phyloP scores from a whole-genome alignment of 1,140 invertebrate species.

The Drosophila baimaii region DNA sequence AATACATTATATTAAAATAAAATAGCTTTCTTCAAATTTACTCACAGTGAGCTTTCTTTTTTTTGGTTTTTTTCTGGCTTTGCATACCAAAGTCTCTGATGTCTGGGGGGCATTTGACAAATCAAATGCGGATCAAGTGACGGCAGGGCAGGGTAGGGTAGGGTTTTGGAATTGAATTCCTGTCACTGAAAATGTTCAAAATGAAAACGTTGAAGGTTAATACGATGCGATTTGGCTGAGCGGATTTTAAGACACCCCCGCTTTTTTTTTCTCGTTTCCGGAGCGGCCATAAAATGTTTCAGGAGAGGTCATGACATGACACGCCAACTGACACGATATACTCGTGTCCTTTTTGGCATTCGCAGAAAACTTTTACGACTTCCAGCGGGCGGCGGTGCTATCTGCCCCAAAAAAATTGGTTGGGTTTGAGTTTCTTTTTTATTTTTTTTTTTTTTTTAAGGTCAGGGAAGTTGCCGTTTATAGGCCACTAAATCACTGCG shows the following conservation, averaged over 20 bases:
- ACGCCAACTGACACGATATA: slow-evolving; percentile 62
- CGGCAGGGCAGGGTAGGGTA: not conserved
- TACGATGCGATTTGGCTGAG: slow-evolving; percentile 70
- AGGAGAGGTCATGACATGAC: slow-evolving; percentile 63
- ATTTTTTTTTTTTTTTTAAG: slow-evolving; percentile 4
- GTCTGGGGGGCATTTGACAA: slow-evolving; percentile 64
- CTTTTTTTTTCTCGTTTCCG: slow-evolving; percentile 25
- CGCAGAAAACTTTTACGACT: slow-evolving; percentile 26
- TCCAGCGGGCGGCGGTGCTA: slow-evolving; percentile 16
- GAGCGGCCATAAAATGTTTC: slow-evolving; percentile 42
- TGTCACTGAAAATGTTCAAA: slow-evolving; percentile 67
- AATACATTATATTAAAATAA: not conserved
- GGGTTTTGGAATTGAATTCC: slow-evolving; percentile 56
- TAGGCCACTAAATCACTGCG: slow-evolving; percentile 57
- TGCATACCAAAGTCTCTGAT: slow-evolving; percentile 36
- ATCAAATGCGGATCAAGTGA: slow-evolving; percentile 73
- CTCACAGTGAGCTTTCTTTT: not conserved
- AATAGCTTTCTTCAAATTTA: no score
- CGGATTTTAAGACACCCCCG: slow-evolving; percentile 45
- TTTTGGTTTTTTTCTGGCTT: slow-evolving; percentile 14
- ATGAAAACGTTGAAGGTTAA: slow-evolving; percentile 79
- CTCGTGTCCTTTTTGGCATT: slow-evolving; percentile 23
- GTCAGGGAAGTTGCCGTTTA: slow-evolving; percentile 44
- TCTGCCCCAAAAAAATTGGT: not conserved
- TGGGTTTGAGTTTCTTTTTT: slow-evolving; percentile 9